phyloP scores from a whole-genome alignment of 2,888 invertebrate genomes.

The Choreutis nemorana region DNA sequence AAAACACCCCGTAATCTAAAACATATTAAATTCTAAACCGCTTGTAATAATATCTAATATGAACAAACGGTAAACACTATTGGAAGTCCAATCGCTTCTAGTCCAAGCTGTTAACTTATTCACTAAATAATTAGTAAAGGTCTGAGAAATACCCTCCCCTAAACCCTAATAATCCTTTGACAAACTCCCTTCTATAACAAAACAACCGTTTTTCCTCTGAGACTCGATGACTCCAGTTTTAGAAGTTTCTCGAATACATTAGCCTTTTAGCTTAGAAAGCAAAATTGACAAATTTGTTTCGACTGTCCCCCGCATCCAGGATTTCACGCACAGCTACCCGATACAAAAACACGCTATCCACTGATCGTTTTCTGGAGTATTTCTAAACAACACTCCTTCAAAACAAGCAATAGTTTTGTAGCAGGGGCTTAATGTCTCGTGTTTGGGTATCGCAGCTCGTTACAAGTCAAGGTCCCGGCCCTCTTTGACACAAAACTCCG shows the following conservation, averaged over 20 bases:
- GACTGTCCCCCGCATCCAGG: constrained; percentile 20
- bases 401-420: constrained; percentile 16
- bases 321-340: constrained; percentile 8
- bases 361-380: constrained; percentile 10
- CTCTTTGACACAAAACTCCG: constrained; percentile 40
- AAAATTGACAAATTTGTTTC: constrained; percentile 47
- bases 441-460: not conserved
- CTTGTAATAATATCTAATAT: no score
- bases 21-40: no score
- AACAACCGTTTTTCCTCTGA: constrained; percentile 34
- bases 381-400: constrained; percentile 5
- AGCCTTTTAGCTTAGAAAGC: constrained; percentile 42
- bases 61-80: no score
- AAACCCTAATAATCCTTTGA: constrained; percentile 31
- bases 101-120: no score
- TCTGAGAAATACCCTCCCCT: no score
- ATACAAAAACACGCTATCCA: constrained; percentile 11
- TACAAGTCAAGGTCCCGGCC: constrained; percentile 13
- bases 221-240: constrained; percentile 41
- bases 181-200: constrained; percentile 41
- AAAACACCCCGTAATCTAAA: no score
- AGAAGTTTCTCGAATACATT: constrained; percentile 56
- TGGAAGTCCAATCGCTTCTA: no score
- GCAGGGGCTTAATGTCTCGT: constrained; percentile 9
- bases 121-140: no score